Base-by-base conservation (phyloP, 2,888 invertebrate species). In the Noctua janthina region DNA sequence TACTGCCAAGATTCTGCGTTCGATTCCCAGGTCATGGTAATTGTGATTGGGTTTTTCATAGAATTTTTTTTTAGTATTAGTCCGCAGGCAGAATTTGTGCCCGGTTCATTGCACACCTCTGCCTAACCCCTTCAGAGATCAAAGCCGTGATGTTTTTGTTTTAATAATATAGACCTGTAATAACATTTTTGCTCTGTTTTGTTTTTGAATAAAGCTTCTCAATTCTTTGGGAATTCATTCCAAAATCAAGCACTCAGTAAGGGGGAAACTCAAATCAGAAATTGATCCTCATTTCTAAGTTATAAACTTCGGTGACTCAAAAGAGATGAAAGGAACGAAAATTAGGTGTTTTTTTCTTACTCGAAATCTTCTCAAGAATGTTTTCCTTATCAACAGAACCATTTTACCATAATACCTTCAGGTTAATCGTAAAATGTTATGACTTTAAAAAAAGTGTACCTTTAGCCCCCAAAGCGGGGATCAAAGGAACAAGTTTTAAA, bases 371-470 rank as follows among this genome's bases (percentile, higher is more conserved):
- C 10, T 17, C 1, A 10, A 84, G 0, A 67, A 7, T 15, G 3
- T 71, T 84, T 84, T 62, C 29, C 46, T 78, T 64, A 49, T 35
- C n/a, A 84, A 79, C 71, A 46, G 2, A 68, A 83, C 13, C 43
- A 54, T 59, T 59, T 59, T 15, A 23, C 17, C 59, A 39, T 54
- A 67, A 49, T 51, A 75, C 43, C 43, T 64, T 64, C 20, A 68
- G 23, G 46, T 54, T 46, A 35, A 67, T 8, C 39, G 64, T 71
- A 62, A 81, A 81, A 69, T 46, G 7, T 64, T n/a, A 85, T n/a
- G n/a, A 85, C 20, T 71, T 72, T 13, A 20, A 72, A 23, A 71
- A 75, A 78, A 76, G 43, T 70, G 4, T 72, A 10, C 4, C 51
- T 75, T 78, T 39, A 49, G 54, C 43, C 23, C 15, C 29, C 3